Evolutionary conservation across 1,140 invertebrate genomes (phyloP), one percentile per base, ranked within the genome.

Genomic region (Trachymyrmex septentrionalis): DNA sequence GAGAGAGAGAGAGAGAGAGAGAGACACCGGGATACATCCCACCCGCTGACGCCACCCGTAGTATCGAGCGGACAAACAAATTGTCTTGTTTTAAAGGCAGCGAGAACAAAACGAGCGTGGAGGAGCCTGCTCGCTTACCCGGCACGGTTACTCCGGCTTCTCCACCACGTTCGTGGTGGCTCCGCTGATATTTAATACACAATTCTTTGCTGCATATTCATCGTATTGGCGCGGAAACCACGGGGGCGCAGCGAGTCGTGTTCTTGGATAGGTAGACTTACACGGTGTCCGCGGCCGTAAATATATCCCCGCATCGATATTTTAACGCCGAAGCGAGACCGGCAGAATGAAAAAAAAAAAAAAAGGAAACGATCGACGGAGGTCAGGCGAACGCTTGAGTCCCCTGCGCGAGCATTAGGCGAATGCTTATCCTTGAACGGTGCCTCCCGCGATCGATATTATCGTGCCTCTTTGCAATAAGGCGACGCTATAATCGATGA

Each of bases 111-210:
- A 81, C 86, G 24, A 72, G 38, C 59, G 48, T n/a, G 57, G 48
- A 84, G 64, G 55, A 38, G 24, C 16, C 19, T 44, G 87, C 64
- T 88, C 72, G 63, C 73, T 55, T 71, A 86, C 55, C 66, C 71
- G 59, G 55, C 53, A 73, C 89, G 67, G 86, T 69, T 88, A 86
- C 88, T n/a, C n/a, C 82, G 76, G 71, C 86, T 75, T 27, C 85
- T 44, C 53, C 77, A 81, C 78, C 77, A n/a, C n/a, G 90, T 87
- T 27, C 86, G 10, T 76, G 77, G 82, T 67, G 75, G 88, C 86
- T 57, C 16, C 88, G 86, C 88, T 90, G 91, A 91, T 91, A 91
- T 91, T 89, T 90, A 91, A 91, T 91, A 91, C 91, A 91, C 87
- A 88, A 91, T 91, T 88, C 88, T 84, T 82, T 81, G 61, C 84